phyloP scores from a whole-genome alignment of 1,140 invertebrate genomes.

The Aleiodes sp. region DNA sequence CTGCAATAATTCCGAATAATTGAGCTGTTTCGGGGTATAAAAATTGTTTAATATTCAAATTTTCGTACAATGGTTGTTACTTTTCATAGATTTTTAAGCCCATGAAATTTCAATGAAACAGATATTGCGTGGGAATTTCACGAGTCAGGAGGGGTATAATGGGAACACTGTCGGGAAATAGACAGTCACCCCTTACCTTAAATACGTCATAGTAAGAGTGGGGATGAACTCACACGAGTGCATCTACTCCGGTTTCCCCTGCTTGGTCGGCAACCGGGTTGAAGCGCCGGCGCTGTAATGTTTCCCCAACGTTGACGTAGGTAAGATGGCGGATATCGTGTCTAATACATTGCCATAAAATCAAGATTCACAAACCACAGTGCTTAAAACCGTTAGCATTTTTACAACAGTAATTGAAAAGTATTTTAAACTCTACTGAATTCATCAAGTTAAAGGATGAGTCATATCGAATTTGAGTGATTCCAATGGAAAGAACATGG shows the following conservation, averaged over 20 bases:
- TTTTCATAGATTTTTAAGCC: no score
- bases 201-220: background rate
- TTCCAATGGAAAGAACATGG: no score
- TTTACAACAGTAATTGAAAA: background rate
- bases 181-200: background rate
- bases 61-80: no score
- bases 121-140: no score
- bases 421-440: background rate
- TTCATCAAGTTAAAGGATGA: no score
- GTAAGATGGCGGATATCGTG: constrained; percentile 7
- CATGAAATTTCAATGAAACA: no score
- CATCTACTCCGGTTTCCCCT: background rate
- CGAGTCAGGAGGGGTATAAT: background rate
- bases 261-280: background rate
- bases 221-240: background rate
- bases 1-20: no score
- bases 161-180: background rate
- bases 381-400: background rate
- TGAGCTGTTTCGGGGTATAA: no score
- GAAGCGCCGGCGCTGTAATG: constrained; percentile 1
- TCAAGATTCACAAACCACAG: background rate
- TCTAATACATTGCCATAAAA: background rate
- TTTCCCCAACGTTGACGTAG: constrained; percentile 2
- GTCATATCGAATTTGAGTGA: no score
- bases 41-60: no score